Evolutionary conservation across 35 echinoderm and acorn worm genomes (phyloP).

Genomic region (Patiria miniata): DNA sequence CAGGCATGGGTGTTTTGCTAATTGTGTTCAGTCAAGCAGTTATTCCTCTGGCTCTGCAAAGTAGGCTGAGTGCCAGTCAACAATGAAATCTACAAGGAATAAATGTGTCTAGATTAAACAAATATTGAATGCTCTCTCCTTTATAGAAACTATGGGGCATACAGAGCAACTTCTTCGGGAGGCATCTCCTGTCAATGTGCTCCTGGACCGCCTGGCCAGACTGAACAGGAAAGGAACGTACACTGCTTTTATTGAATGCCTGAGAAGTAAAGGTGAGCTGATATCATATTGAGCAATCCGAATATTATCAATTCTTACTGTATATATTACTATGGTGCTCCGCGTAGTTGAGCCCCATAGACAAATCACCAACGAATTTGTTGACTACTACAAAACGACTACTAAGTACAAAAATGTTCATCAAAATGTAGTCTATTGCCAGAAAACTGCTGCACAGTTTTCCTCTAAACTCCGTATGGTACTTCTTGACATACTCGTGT

Average conservation of each 20-base stretch:
- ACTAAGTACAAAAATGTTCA: background rate
- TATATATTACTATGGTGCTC: background rate
- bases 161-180: background rate
- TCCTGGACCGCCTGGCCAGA: background rate
- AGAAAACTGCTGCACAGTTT: too few species aligned
- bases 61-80: too few species aligned
- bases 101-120: too few species aligned
- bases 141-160: background rate
- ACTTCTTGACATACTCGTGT: background rate
- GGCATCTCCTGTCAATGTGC: background rate
- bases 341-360: background rate
- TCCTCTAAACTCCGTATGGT: too few species aligned
- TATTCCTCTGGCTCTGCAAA: too few species aligned
- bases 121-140: background rate
- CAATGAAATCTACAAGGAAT: too few species aligned
- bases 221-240: background rate
- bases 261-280: background rate
- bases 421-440: background rate
- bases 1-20: too few species aligned
- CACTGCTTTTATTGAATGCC: background rate
- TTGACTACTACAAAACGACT: too few species aligned
- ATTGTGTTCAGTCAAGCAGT: too few species aligned
- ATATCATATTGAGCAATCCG: background rate
- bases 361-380: background rate
- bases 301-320: background rate